Evolutionary conservation across 2,888 invertebrate genomes (phyloP).

Genomic region (Xestia c-nigrum): DNA sequence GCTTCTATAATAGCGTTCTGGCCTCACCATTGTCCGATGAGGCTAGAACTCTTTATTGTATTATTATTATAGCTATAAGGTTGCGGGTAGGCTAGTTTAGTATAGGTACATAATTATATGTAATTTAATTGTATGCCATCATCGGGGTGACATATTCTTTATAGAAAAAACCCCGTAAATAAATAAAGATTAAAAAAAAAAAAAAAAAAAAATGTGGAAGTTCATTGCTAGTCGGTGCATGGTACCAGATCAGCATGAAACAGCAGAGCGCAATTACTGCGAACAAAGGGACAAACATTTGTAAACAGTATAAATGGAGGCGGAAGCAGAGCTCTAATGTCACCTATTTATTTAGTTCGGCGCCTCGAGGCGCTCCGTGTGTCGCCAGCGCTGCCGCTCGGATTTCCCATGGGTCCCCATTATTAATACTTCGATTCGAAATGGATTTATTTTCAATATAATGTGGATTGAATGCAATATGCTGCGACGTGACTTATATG

Average conservation of each 20-base stretch:
- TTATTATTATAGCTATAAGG: too few species aligned
- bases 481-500: conserved; percentile 15
- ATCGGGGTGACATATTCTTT: too few species aligned
- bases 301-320: conserved; percentile 61
- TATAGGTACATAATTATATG: too few species aligned
- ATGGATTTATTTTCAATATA: conserved; percentile 71
- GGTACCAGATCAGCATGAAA: conserved; percentile 40
- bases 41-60: too few species aligned
- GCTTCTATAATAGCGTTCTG: too few species aligned
- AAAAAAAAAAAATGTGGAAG: conserved; percentile 11
- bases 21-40: too few species aligned
- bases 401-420: conserved; percentile 72
- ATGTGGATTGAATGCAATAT: conserved; percentile 43
- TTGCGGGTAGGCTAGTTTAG: too few species aligned
- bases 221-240: conserved; percentile 36
- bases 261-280: conserved; percentile 58
- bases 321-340: conserved; percentile 58
- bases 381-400: conserved; percentile 36
- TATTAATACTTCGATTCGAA: conserved; percentile 68
- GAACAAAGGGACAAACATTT: conserved; percentile 58
- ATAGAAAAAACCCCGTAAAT: too few species aligned
- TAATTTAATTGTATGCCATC: too few species aligned
- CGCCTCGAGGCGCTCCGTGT: conserved; percentile 36
- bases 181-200: too few species aligned
- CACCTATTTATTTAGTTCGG: conserved; percentile 62